Conservation (phyloP, 23 tunicate genomes). For the Halocynthia roretzi region DNA sequence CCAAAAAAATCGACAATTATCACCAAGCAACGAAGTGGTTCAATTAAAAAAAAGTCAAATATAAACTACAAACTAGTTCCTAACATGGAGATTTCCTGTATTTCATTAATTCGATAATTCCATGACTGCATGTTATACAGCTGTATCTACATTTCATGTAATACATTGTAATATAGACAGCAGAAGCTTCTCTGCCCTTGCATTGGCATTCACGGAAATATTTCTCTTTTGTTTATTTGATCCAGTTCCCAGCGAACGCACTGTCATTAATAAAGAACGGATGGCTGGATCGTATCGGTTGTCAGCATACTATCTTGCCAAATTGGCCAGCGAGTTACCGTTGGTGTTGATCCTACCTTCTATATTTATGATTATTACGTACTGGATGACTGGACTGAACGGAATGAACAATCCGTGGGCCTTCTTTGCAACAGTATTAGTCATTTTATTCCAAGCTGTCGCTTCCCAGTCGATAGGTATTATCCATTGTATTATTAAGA, state of each 20-base stretch:
- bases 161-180: no score
- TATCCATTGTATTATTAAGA: background rate
- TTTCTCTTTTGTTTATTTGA: no score
- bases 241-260: slow-evolving; percentile 84
- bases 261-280: slow-evolving; percentile 77
- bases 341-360: slow-evolving; percentile 53
- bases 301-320: slow-evolving; percentile 69
- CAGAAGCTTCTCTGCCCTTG: no score
- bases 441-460: slow-evolving; percentile 47
- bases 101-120: no score
- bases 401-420: slow-evolving; percentile 64
- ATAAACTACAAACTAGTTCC: no score
- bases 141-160: no score
- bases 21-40: no score
- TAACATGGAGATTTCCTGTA: no score
- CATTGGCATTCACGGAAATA: no score
- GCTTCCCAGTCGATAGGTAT: slow-evolving; percentile 77
- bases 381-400: slow-evolving; percentile 89
- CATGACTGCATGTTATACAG: no score
- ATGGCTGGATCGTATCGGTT: slow-evolving; percentile 83
- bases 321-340: slow-evolving; percentile 65
- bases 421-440: slow-evolving; percentile 63
- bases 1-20: no score
- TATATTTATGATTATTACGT: slow-evolving; percentile 49
- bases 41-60: no score